Conservation (phyloP, 2,797 vertebrate genomes). For the Gallinago stenura region DNA sequence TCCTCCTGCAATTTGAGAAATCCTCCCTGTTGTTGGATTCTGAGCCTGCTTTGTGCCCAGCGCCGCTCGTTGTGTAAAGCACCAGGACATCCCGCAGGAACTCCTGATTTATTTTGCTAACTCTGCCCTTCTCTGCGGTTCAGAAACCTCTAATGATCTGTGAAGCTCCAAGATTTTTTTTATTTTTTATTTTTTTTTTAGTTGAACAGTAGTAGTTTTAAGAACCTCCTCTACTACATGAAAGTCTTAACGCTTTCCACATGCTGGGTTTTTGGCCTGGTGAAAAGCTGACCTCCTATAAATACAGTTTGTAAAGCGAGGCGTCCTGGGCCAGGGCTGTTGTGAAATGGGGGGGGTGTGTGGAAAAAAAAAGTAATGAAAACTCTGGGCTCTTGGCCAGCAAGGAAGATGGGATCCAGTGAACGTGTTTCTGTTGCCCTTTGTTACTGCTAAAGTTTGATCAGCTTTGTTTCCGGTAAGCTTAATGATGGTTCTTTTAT, state of each 20-base stretch:
- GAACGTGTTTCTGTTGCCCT: slow-evolving; percentile 73
- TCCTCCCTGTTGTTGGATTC: slow-evolving; percentile 71
- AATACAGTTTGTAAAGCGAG: slow-evolving; percentile 28
- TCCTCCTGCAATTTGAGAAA: slow-evolving; percentile 75
- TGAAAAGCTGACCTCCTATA: slow-evolving; percentile 60
- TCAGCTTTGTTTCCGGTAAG: slow-evolving; percentile 83
- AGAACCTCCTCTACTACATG: slow-evolving; percentile 33
- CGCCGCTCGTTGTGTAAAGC: slow-evolving; percentile 72
- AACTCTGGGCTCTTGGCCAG: slow-evolving; percentile 79
- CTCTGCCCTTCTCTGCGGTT: slow-evolving; percentile 75
- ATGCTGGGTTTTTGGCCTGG: slow-evolving; percentile 62
- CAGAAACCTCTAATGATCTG: slow-evolving; percentile 71
- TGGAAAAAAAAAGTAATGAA: slow-evolving; percentile 63
- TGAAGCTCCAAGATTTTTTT: slow-evolving; percentile 47
- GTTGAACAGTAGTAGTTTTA: slow-evolving; percentile 65
- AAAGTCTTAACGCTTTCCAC: slow-evolving; percentile 66
- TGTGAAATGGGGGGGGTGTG: neutral
- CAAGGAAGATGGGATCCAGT: slow-evolving; percentile 74
- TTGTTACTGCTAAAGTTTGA: slow-evolving; percentile 75
- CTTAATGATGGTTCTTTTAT: slow-evolving; percentile 32
- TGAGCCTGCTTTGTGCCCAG: slow-evolving; percentile 75
- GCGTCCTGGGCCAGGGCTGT: slow-evolving; percentile 27
- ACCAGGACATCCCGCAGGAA: slow-evolving; percentile 78
- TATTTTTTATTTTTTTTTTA: neutral
- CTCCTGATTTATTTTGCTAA: slow-evolving; percentile 82